Evolutionary conservation across 2,797 vertebrate species (phyloP).

Genomic region (Buceros bicornis): DNA sequence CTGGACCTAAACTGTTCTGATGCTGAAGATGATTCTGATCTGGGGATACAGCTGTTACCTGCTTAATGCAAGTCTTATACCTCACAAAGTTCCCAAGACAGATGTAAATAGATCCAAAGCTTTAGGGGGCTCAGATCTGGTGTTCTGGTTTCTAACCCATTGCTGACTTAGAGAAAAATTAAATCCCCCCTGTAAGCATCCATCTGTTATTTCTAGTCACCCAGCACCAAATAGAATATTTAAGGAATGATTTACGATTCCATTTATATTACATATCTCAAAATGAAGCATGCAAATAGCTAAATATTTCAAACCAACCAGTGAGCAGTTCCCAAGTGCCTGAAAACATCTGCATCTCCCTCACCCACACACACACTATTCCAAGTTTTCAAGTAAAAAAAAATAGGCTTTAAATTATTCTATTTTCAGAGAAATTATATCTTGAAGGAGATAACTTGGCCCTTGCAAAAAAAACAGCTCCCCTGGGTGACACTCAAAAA

Average conservation of each 20-base stretch:
- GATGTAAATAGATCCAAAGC: slow-evolving; percentile 10
- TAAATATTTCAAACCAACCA: slow-evolving; percentile 68
- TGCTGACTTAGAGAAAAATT: slow-evolving; percentile 24
- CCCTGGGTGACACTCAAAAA: background rate
- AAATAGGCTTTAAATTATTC: slow-evolving; percentile 24
- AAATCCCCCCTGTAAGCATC: slow-evolving; percentile 60
- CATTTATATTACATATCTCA: slow-evolving; percentile 68
- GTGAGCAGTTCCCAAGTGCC: slow-evolving; percentile 4
- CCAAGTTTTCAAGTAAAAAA: slow-evolving; percentile 2
- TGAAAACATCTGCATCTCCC: slow-evolving; percentile 57
- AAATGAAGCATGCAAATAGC: slow-evolving; percentile 57
- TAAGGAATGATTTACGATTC: slow-evolving; percentile 73
- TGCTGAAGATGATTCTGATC: background rate
- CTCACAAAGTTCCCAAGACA: slow-evolving; percentile 7
- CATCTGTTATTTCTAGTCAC: slow-evolving; percentile 72
- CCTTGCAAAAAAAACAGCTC: background rate
- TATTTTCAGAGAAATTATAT: slow-evolving; percentile 15
- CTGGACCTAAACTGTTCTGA: background rate
- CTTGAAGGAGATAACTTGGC: slow-evolving; percentile 4
- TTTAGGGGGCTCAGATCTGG: background rate
- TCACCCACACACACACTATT: background rate
- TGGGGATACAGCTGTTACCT: background rate
- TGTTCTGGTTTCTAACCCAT: slow-evolving; percentile 27
- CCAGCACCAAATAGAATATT: slow-evolving; percentile 65
- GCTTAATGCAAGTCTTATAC: background rate